Evolutionary conservation across 2,888 invertebrate genomes (phyloP).

Genomic region (Ditylenchus weischeri): DNA sequence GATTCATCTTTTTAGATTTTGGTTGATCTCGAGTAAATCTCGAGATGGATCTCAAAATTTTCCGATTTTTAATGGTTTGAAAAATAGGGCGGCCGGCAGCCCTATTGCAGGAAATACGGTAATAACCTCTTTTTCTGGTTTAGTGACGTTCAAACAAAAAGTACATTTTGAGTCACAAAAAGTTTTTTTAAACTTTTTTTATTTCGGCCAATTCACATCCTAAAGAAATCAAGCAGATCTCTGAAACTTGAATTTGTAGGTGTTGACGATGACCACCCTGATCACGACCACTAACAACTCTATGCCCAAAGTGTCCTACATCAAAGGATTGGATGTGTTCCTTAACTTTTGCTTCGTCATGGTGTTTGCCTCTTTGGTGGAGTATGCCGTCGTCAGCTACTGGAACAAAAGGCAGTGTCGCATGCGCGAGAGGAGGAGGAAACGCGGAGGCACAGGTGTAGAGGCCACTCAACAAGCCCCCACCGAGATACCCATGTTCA

Average conservation of each 20-base stretch:
- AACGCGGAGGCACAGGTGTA: conserved; percentile 10
- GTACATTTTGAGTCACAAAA: too few relatives aligned
- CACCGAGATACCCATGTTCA: conserved; percentile 32
- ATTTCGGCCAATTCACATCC: too few relatives aligned
- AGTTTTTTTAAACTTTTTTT: too few relatives aligned
- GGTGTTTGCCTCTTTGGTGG: conserved; percentile 68
- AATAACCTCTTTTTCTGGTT: too few relatives aligned
- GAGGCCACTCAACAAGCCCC: conserved; percentile 10
- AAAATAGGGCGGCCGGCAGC: too few relatives aligned
- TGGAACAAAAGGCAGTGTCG: conserved; percentile 38
- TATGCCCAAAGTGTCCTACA: conserved; percentile 94
- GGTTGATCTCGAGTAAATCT: too few relatives aligned
- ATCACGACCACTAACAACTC: conserved; percentile 69
- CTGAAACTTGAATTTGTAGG: conserved; percentile 10
- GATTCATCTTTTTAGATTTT: too few relatives aligned
- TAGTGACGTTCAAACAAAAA: too few relatives aligned
- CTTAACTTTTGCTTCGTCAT: conserved; percentile 58
- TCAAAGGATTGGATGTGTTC: conserved; percentile 67
- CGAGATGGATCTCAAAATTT: too few relatives aligned
- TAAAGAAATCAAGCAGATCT: too few relatives aligned
- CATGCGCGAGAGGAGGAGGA: conserved; percentile 21
- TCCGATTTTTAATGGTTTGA: too few relatives aligned
- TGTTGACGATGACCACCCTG: conserved; percentile 56
- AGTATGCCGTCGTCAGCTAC: conserved; percentile 95
- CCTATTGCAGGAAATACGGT: too few relatives aligned